phyloP scores from a whole-genome alignment of 2,113 vertebrate species.

The Antechinus stuartii region DNA sequence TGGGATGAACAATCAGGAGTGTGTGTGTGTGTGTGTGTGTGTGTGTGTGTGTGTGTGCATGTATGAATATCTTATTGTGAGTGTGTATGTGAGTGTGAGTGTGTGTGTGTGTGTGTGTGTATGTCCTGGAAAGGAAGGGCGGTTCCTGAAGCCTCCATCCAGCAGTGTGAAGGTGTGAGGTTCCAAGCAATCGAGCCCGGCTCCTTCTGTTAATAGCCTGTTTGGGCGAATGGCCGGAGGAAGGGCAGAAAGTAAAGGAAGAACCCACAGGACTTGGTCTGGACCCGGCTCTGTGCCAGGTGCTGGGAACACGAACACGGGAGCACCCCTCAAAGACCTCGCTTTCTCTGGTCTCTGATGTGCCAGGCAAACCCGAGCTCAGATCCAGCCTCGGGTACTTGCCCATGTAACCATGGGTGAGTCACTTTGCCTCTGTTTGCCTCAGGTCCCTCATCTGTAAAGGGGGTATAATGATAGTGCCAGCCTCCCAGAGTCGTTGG shows the following conservation, averaged over 20 bases:
- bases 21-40: background rate
- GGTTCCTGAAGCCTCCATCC: no score
- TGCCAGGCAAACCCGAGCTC: background rate
- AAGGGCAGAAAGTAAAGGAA: background rate
- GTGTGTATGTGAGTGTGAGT: no score
- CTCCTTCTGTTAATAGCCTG: background rate
- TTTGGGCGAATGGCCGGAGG: no score
- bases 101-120: background rate
- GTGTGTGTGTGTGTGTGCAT: no score
- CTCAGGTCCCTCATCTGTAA: background rate
- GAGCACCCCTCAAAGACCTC: background rate
- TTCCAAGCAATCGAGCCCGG: background rate
- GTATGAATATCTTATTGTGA: no score
- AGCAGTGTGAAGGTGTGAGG: background rate
- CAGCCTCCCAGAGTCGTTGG: background rate
- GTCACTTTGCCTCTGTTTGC: background rate
- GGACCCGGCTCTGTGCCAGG: background rate
- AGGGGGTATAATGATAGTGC: background rate
- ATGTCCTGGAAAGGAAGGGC: background rate
- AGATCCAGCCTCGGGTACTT: background rate
- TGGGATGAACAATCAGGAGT: background rate
- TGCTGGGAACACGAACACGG: background rate
- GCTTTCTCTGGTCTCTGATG: background rate
- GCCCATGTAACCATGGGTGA: background rate
- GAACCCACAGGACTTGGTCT: background rate